phyloP scores from a whole-genome alignment of 2,888 invertebrate genomes.

The Drosophila vallismaia region DNA sequence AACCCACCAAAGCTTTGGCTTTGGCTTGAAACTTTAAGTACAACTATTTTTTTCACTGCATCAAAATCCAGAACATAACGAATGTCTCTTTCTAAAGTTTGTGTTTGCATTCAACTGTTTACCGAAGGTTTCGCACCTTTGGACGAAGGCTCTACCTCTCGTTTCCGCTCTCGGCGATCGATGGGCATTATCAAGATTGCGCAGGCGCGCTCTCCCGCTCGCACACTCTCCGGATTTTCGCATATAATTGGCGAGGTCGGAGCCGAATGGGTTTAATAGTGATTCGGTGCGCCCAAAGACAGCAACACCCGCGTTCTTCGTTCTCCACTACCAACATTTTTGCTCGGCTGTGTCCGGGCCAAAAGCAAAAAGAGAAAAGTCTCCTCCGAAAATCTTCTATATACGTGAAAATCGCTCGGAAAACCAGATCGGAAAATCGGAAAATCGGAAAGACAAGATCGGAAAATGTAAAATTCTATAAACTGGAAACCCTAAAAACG shows the following conservation, averaged over 20 bases:
- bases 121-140: constrained; percentile 56
- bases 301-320: constrained; percentile 60
- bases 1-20: too few relatives aligned
- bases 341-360: constrained; percentile 34
- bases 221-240: constrained; percentile 59
- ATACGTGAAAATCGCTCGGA: constrained; percentile 8
- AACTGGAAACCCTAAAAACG: background rate
- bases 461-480: constrained; percentile 13
- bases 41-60: background rate
- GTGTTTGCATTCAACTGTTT: constrained; percentile 22
- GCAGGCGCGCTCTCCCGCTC: constrained; percentile 46
- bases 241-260: constrained; percentile 82
- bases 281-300: constrained; percentile 77
- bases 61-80: background rate
- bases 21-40: background rate
- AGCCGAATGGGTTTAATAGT: constrained; percentile 80
- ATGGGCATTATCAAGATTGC: constrained; percentile 33
- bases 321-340: constrained; percentile 25
- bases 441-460: constrained; percentile 10
- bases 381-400: background rate
- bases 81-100: constrained; percentile 9
- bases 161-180: constrained; percentile 42
- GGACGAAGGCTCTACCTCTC: constrained; percentile 6
- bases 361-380: constrained; percentile 30
- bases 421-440: constrained; percentile 6